Conservation (phyloP, 1,140 invertebrate genomes). For the Drosophila carrolli region DNA sequence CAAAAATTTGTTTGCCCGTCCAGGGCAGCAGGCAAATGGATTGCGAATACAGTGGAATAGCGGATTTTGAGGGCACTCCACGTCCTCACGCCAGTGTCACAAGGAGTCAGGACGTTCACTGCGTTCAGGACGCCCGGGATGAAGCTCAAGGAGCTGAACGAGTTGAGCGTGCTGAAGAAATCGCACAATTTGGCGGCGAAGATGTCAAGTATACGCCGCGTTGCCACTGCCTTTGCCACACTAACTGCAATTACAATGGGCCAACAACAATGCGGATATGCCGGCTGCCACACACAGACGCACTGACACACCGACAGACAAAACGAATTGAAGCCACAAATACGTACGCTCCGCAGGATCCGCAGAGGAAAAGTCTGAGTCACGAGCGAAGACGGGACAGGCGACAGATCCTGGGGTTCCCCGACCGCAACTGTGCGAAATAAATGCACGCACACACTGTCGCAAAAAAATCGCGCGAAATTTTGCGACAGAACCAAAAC, state of each 20-base stretch:
- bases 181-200: constrained; percentile 81
- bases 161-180: constrained; percentile 35
- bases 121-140: neutral
- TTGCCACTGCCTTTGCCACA: constrained; percentile 35
- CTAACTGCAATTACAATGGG: constrained; percentile 68
- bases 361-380: constrained; percentile 13
- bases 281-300: constrained; percentile 35
- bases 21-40: constrained; percentile 49
- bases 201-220: constrained; percentile 74
- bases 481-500: constrained; percentile 29
- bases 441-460: constrained; percentile 16
- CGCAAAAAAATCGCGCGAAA: constrained; percentile 59
- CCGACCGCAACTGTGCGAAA: constrained; percentile 39
- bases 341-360: constrained; percentile 25
- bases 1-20: constrained; percentile 79
- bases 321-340: constrained; percentile 9
- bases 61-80: constrained; percentile 45
- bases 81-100: constrained; percentile 63
- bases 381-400: constrained; percentile 26
- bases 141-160: constrained; percentile 16
- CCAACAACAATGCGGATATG: constrained; percentile 58
- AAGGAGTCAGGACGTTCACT: constrained; percentile 9
- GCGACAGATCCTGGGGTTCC: constrained; percentile 26
- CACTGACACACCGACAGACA: constrained; percentile 1
- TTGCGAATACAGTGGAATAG: constrained; percentile 34